Conservation (phyloP, 2,113 vertebrate species). For the Cyphomyrus plagiostoma region DNA sequence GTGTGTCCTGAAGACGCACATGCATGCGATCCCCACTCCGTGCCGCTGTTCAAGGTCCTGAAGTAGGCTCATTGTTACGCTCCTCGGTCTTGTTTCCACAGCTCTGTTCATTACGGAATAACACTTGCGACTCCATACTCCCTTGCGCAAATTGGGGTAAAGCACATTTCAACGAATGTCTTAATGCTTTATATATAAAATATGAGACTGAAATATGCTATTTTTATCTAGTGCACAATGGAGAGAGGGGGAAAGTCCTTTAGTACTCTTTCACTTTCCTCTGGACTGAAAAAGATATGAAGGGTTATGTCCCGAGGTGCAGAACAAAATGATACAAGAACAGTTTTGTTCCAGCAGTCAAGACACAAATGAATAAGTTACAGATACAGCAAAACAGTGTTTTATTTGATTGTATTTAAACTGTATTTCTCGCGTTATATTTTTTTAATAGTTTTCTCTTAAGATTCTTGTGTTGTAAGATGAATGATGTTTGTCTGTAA, state of each 20-base stretch:
- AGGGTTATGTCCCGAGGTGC: neutral
- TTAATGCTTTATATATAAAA: neutral
- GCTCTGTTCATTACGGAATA: neutral
- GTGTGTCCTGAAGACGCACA: slow-evolving; percentile 14
- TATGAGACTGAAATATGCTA: neutral
- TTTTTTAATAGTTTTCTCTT: neutral
- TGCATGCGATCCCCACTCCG: slow-evolving; percentile 16
- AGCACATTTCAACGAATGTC: neutral
- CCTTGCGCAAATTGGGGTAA: neutral
- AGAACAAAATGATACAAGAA: neutral
- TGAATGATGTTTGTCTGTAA: no score
- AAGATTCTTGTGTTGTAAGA: no score
- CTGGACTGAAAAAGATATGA: neutral
- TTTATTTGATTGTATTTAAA: neutral
- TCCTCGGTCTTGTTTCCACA: neutral
- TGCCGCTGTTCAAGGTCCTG: slow-evolving; percentile 47
- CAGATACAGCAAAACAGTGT: neutral
- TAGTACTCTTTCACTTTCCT: neutral
- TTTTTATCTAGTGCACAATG: neutral
- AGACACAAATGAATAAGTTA: neutral
- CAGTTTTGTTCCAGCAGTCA: neutral
- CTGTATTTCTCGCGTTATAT: neutral
- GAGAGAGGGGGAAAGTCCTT: neutral
- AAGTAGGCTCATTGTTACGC: slow-evolving; percentile 13
- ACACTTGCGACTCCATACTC: neutral